Percentiles rank a stretch among this genome's conserved stretches.
These are phyloP conservation scores for Gonioctena quinquepunctata DNA, from an alignment of 1,140 invertebrate genomes.

Conservation along the genomic window DNA sequence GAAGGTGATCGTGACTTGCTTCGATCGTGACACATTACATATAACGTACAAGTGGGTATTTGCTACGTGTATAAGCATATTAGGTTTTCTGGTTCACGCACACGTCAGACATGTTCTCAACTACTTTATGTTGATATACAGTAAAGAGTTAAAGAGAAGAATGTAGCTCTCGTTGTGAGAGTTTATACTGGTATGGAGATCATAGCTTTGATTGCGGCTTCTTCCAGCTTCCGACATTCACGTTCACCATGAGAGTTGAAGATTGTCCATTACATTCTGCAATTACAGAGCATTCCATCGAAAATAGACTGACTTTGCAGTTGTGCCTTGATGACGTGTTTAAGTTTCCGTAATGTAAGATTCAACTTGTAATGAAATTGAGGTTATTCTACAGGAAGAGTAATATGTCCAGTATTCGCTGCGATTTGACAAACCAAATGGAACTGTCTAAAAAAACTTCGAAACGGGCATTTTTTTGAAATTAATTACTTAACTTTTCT, in stretches of 20 bases:
- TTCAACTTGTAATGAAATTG: too few relatives aligned
- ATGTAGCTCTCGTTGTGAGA: constrained; percentile 23
- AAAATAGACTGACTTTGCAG: constrained; percentile 36
- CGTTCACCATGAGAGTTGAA: constrained; percentile 37
- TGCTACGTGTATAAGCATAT: constrained; percentile 45
- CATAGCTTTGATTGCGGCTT: constrained; percentile 42
- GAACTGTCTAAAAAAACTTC: too few relatives aligned
- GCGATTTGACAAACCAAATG: too few relatives aligned
- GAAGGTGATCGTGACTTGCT: constrained; percentile 47
- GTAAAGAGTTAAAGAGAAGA: not conserved
- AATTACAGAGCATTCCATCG: constrained; percentile 41
- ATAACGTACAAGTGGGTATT: constrained; percentile 45
- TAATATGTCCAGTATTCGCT: too few relatives aligned
- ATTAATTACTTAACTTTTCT: too few relatives aligned
- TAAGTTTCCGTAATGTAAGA: constrained; percentile 30
- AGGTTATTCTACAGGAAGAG: constrained; percentile 14
- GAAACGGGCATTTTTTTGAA: too few relatives aligned
- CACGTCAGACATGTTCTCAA: not conserved
- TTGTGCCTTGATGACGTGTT: constrained; percentile 26
- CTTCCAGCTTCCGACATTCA: constrained; percentile 45
- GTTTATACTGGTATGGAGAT: constrained; percentile 26
- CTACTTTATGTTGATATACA: constrained; percentile 11
- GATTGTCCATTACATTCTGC: constrained; percentile 42
- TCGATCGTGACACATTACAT: constrained; percentile 48
- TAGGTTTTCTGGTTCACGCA: constrained; percentile 19